Evolutionary conservation across 64 coral and sea anemone species (phyloP).

Genomic region (Stichodactyla mertensii): DNA sequence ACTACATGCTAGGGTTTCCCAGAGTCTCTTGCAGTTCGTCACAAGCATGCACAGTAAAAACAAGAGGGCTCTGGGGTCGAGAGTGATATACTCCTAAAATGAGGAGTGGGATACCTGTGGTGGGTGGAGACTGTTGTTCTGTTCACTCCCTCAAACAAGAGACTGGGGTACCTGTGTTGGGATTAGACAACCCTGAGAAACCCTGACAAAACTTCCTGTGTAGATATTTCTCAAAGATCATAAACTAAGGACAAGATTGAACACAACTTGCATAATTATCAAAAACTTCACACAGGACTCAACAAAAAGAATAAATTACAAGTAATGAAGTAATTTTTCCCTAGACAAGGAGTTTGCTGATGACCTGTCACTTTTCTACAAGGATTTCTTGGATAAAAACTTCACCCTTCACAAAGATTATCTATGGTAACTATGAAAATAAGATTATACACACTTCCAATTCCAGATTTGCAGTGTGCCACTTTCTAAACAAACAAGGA

Average conservation of each 20-base stretch:
- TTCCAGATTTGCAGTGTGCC: neutral
- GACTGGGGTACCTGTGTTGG: neutral
- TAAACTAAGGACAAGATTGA: too few relatives aligned
- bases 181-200: too few relatives aligned
- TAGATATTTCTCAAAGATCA: neutral
- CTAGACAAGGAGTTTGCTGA: constrained; percentile 77
- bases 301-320: constrained; percentile 10
- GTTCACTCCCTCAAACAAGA: too few relatives aligned
- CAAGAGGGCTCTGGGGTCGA: too few relatives aligned
- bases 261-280: too few relatives aligned
- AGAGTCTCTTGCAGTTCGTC: too few relatives aligned
- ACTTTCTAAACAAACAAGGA: too few relatives aligned
- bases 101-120: neutral
- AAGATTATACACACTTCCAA: neutral
- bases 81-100: neutral
- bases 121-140: too few relatives aligned
- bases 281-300: too few relatives aligned
- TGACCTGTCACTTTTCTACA: constrained; percentile 87
- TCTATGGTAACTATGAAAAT: constrained; percentile 59
- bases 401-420: constrained; percentile 59
- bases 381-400: constrained; percentile 83
- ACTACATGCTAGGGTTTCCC: too few relatives aligned
- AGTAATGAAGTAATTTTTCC: neutral
- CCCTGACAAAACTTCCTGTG: neutral
- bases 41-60: too few relatives aligned